phyloP scores from a whole-genome alignment of 2,888 invertebrate species.

The Hipparchia semele region DNA sequence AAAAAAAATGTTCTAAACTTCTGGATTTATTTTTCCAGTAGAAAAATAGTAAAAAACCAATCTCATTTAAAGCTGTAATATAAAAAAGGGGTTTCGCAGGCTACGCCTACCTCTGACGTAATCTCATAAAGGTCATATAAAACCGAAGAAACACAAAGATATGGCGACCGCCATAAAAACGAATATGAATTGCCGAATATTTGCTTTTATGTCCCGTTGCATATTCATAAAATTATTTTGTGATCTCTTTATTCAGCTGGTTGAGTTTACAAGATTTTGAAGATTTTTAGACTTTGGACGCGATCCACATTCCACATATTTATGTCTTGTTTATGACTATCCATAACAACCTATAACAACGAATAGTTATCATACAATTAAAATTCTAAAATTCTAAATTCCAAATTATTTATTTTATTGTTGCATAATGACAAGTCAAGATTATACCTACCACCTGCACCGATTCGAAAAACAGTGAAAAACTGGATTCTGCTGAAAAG shows the following conservation, averaged over 20 bases:
- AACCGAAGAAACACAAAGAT: slow-evolving; percentile 69
- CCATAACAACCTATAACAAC: too few species aligned
- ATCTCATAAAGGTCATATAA: slow-evolving; percentile 70
- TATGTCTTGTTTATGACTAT: too few species aligned
- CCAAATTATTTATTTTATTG: too few species aligned
- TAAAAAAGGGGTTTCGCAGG: slow-evolving; percentile 33
- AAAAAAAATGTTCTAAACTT: too few species aligned
- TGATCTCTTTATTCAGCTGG: not conserved
- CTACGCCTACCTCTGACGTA: slow-evolving; percentile 43
- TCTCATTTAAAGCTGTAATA: slow-evolving; percentile 21
- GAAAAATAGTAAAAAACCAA: slow-evolving; percentile 10
- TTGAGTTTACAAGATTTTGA: not conserved
- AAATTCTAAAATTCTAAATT: too few species aligned
- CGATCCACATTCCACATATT: too few species aligned
- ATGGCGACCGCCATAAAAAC: slow-evolving; percentile 70
- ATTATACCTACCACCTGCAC: too few species aligned
- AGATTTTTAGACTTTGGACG: not conserved
- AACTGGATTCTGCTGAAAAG: too few species aligned
- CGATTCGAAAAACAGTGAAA: too few species aligned
- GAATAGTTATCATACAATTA: too few species aligned
- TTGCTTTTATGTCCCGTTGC: slow-evolving; percentile 66
- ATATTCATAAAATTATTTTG: slow-evolving; percentile 54
- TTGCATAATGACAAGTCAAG: too few species aligned
- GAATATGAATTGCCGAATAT: slow-evolving; percentile 72
- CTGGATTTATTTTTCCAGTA: too few species aligned